Evolutionary conservation across 2,113 vertebrate genomes (phyloP).

Genomic region (Okapia johnstoni): DNA sequence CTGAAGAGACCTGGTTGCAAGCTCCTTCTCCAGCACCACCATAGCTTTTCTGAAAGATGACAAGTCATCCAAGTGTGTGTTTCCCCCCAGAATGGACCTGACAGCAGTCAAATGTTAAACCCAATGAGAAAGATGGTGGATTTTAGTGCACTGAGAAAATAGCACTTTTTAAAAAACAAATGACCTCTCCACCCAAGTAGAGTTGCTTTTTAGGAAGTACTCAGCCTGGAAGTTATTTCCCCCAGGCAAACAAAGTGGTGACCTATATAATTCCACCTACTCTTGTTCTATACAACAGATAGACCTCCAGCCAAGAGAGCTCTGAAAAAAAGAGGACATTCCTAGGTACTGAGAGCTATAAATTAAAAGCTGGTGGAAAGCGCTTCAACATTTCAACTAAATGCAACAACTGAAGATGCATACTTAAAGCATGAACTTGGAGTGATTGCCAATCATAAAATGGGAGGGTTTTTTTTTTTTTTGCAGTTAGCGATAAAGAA

Average conservation of each 20-base stretch:
- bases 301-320: background rate
- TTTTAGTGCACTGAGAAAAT: background rate
- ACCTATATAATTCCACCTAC: background rate
- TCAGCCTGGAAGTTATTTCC: background rate
- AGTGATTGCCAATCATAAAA: background rate
- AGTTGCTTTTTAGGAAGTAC: background rate
- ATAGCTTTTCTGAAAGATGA: background rate
- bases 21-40: background rate
- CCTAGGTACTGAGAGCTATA: background rate
- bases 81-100: background rate
- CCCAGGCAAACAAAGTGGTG: background rate
- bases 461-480: background rate
- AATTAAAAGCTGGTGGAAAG: background rate
- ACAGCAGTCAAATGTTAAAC: conserved; percentile 12
- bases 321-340: background rate
- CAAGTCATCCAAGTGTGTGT: background rate
- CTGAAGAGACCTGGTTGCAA: background rate
- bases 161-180: background rate
- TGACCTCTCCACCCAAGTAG: background rate
- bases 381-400: background rate
- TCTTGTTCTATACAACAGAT: background rate
- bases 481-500: background rate
- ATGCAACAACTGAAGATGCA: background rate
- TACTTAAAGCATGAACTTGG: background rate
- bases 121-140: background rate